Base-by-base conservation (phyloP, 2,888 invertebrate genomes). In the Timandra comae region DNA sequence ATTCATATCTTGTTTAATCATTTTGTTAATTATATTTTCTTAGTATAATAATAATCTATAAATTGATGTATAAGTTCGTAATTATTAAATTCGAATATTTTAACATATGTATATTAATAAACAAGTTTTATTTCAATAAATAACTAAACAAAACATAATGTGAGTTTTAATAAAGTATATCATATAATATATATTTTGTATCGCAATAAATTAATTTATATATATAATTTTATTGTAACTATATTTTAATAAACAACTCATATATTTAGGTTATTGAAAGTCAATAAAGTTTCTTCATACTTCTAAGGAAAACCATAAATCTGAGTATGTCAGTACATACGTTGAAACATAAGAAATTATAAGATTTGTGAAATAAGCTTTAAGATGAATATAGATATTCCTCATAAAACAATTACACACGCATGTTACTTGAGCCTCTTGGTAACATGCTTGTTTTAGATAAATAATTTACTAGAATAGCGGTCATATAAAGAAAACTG, bases 1-100 rank as follows among this genome's bases (percentile, higher is more conserved):
- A 81, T 72, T 77, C 78, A 75, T 77, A 77, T 82, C 10, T 82
- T 81, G 80, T 85, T 84, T 81, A 84, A 80, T 80, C 68, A 79
- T 78, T 84, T 82, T 74, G 79, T 85, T 85, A 82, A 81, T 85
- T 82, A 84, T 81, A 82, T 82, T 80, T 82, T 84, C 84, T 85
- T 85, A 85, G 80, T 85, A 85, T 85, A 84, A 80, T 84, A 85
- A 84, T 85, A 85, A 49, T 84, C 85, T 85, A 85, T 85, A 85
- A 85, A 85, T 85, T 77, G 85, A 81, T 85, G 85, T 85, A 85
- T 85, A 85, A 85, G 85, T 85, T 85, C 85, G 82, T 85, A 85
- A 85, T 85, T 85, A 85, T 85, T 85, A 85, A 85, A 85, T 85
- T 85, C 85, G 85, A 85, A 85, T 85, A 85, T 85, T 85, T 85